Percentiles rank a stretch among this genome's conserved stretches.
phyloP scores from a whole-genome alignment of 2,797 vertebrate species.

The Rhinophrynus dorsalis region DNA sequence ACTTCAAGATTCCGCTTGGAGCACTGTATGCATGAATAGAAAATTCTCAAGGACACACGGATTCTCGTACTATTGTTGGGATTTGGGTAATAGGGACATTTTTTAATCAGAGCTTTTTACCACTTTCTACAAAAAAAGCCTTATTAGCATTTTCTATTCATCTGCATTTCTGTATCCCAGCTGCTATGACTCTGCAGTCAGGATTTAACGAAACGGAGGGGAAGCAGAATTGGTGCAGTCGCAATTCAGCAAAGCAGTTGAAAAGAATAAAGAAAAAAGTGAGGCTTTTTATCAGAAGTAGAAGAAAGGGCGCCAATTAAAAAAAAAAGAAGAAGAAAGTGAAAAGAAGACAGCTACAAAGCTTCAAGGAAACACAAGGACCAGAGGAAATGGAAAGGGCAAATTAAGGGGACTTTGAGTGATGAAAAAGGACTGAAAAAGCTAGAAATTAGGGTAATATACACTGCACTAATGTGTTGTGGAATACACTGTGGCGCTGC shows the following conservation, averaged over 20 bases:
- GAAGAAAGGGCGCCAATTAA: constrained; percentile 62
- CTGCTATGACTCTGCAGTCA: constrained; percentile 65
- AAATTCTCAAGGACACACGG: constrained; percentile 37
- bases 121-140: constrained; percentile 51
- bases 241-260: constrained; percentile 64
- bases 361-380: constrained; percentile 47
- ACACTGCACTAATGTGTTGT: not conserved
- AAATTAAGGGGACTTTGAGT: constrained; percentile 26
- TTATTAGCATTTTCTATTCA: constrained; percentile 72
- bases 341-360: constrained; percentile 50
- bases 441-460: constrained; percentile 36
- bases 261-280: constrained; percentile 55
- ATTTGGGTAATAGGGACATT: constrained; percentile 48
- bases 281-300: constrained; percentile 59
- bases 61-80: constrained; percentile 41
- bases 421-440: constrained; percentile 19
- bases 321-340: constrained; percentile 52
- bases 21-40: constrained; percentile 26
- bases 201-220: constrained; percentile 48
- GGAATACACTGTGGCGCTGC: not conserved
- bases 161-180: constrained; percentile 62
- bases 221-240: constrained; percentile 58
- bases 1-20: constrained; percentile 33
- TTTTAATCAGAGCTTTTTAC: constrained; percentile 56
- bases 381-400: constrained; percentile 33